Percentiles rank a stretch among this genome's conserved stretches.
phyloP scores from a whole-genome alignment of 2,888 invertebrate genomes.

The Arrhopalites spinosus region DNA sequence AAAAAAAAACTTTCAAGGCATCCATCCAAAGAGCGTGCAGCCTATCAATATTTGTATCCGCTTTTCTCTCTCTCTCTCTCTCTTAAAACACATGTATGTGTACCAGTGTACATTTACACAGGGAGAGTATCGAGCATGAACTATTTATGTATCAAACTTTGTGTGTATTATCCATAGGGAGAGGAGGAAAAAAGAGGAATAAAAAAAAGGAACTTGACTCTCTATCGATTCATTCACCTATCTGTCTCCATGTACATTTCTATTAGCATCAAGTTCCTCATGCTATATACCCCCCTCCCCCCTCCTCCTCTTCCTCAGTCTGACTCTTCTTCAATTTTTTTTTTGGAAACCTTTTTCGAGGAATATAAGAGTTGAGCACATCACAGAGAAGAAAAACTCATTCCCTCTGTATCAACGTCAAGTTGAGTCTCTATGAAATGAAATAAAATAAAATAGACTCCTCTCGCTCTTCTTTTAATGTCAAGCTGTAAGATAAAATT shows the following conservation, averaged over 20 bases:
- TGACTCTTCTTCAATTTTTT: neutral
- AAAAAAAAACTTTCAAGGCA: no score
- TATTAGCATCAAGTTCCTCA: neutral
- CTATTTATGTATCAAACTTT: no score
- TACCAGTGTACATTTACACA: neutral
- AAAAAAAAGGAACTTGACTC: neutral
- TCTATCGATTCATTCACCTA: neutral
- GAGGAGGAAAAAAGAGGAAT: neutral
- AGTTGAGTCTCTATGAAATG: neutral
- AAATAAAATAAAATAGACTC: no score
- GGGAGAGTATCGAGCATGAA: neutral
- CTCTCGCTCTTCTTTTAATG: no score
- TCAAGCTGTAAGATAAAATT: no score
- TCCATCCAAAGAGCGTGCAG: neutral
- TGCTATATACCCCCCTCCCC: neutral
- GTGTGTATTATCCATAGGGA: neutral
- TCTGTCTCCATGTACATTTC: neutral
- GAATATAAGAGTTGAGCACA: neutral
- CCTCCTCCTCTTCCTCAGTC: neutral
- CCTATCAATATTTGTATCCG: neutral
- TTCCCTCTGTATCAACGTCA: neutral
- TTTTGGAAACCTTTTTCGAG: neutral
- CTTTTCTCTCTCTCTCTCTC: constrained; percentile 2
- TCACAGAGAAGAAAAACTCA: neutral
- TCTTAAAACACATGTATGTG: neutral